Evolutionary conservation across 2,888 invertebrate genomes (phyloP).

Genomic region (Octonoba sinensis): DNA sequence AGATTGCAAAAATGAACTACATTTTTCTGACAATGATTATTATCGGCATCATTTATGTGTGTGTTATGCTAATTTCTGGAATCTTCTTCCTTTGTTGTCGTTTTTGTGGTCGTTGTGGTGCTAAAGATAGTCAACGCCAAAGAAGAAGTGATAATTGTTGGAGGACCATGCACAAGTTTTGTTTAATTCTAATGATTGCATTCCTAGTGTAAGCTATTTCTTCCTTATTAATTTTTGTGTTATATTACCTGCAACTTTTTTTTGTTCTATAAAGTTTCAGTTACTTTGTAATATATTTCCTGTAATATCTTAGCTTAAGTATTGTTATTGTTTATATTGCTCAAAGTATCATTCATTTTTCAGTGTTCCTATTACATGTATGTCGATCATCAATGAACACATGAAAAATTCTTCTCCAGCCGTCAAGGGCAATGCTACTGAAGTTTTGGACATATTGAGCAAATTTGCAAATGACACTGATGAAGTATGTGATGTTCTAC

Average conservation of each 20-base stretch:
- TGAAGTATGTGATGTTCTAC: constrained; percentile 14
- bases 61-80: constrained; percentile 49
- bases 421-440: constrained; percentile 49
- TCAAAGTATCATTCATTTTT: not conserved
- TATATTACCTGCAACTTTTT: not conserved
- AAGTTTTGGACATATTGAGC: constrained; percentile 42
- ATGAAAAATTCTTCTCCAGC: constrained; percentile 36
- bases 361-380: constrained; percentile 58
- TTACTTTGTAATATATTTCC: too few relatives aligned
- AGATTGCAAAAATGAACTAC: constrained; percentile 57
- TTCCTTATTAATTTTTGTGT: not conserved
- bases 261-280: not conserved
- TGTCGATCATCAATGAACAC: constrained; percentile 54
- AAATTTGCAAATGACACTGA: constrained; percentile 52
- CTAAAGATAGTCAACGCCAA: constrained; percentile 56
- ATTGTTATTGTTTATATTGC: too few relatives aligned
- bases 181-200: constrained; percentile 58
- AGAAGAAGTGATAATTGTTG: constrained; percentile 46
- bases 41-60: constrained; percentile 48
- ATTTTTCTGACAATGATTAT: constrained; percentile 47
- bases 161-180: constrained; percentile 59
- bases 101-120: constrained; percentile 56
- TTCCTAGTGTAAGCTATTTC: constrained; percentile 54
- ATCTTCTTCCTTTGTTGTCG: constrained; percentile 52
- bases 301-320: too few relatives aligned